A percentile compares a stretch with the other conserved stretches of the same genome.
phyloP scores from a whole-genome alignment of 64 coral and sea anemone genomes.

The Montipora capricornis region DNA sequence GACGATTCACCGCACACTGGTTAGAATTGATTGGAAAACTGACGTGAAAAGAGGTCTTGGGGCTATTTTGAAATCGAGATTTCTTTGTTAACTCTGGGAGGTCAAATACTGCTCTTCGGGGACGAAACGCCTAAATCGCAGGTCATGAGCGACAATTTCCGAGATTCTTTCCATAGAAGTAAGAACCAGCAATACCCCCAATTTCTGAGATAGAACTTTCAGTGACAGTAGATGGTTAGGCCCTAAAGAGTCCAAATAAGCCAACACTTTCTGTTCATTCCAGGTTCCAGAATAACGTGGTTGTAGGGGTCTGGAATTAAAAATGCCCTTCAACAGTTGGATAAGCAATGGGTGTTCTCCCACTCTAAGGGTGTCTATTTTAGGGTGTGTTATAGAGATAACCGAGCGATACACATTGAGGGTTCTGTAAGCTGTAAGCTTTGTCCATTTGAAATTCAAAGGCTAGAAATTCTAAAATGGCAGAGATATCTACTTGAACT shows the following conservation, averaged over 20 bases:
- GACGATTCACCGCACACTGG: not conserved
- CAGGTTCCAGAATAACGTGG: conserved; percentile 39
- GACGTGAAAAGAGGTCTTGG: too few relatives aligned
- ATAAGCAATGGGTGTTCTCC: conserved; percentile 13
- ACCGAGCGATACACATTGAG: conserved; percentile 29
- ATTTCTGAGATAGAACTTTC: conserved; percentile 31
- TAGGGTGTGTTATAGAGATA: conserved; percentile 3
- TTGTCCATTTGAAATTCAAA: not conserved
- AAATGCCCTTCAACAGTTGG: conserved; percentile 21
- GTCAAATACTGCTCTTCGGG: conserved; percentile 4
- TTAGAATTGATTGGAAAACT: not conserved
- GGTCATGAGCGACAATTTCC: conserved; percentile 40
- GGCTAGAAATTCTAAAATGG: not conserved
- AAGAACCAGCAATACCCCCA: conserved; percentile 33
- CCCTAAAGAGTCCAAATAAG: conserved; percentile 26
- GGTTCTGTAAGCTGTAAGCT: not conserved
- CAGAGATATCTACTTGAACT: not conserved
- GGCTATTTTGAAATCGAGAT: not conserved
- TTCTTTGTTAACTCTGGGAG: not conserved
- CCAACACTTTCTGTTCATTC: conserved; percentile 10
- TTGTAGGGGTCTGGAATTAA: not conserved
- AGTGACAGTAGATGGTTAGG: not conserved
- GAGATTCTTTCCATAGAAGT: conserved; percentile 56
- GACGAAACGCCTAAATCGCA: conserved; percentile 5
- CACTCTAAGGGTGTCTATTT: not conserved